Evolutionary conservation across 64 coral and sea anemone genomes (phyloP), one percentile per base, ranked within the genome.

Genomic region (Porites australiensis): DNA sequence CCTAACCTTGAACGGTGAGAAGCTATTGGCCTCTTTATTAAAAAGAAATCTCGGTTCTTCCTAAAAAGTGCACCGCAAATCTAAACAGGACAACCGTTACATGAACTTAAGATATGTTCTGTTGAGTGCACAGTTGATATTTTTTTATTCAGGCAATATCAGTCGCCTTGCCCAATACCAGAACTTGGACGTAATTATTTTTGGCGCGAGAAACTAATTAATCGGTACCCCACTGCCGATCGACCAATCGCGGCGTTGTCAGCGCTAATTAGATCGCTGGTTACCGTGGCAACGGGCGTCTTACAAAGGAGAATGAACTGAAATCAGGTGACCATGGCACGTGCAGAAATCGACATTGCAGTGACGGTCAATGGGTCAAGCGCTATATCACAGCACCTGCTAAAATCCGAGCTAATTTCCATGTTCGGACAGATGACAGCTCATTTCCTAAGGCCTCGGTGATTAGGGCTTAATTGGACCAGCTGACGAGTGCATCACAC

Each of bases 401-500:
- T 86, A 73, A 86, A 77, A 66, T 77, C 50, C 92, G 82, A 89
- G 95, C 92, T 93, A 94, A 98, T 98, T 98, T 98, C 90, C 95
- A 98, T 98, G 71, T 88, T 77, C 88, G 82, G 70, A 70, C 79
- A 73, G 88, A 89, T 98, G 94, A 99, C 94, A 94, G 98, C 88
- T 99, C 92, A 99, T 92, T 99, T 99, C 98, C 98, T 96, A 91
- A 75, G 91, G 85, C 77, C 82, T 60, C 62, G 88, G 88, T 99
- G 98, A 99, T 99, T 99, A 99, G 72, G 90, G 94, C 91, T 99
- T 99, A 99, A 99, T 99, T 99, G 98, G 93, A 96, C 93, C 98
- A 99, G 98, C 98, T 99, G 98, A 99, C 91, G 77, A 90, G 73
- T 75, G 80, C 80, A 82, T 88, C 92, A 58, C 79, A 90, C 93